Evolutionary conservation across 2,113 vertebrate species (phyloP), one percentile per base, ranked within the genome.

Genomic region (Nicator chloris): DNA sequence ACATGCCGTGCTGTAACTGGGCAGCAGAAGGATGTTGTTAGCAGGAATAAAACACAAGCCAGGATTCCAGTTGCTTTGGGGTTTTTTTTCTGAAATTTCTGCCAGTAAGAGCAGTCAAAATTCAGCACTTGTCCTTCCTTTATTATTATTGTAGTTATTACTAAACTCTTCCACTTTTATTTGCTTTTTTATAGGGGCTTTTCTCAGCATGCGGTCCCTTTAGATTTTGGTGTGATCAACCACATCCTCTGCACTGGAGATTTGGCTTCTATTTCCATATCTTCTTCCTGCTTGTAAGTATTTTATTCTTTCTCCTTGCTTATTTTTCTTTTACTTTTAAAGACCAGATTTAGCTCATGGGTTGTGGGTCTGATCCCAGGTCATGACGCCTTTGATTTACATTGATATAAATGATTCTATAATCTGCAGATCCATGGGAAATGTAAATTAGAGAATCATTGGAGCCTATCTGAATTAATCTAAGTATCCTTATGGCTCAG

Each of bases 281-380:
- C 78, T 82, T 51, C 75, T 79, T 77, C 33, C 65, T 73, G 47
- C 54, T 61, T 95, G 93, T 95, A 86, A 96, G 95, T 95, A 92
- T 87, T 90, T 88, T 76, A 68, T 84, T 94, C 20, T 40, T 93
- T 86, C 31, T 51, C 53, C 27, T 78, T 64, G 13, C 47, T 90
- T 45, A 39, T 75, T 92, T 93, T 90, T 40, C 26, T 93, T 45
- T 19, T 54, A 50, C 17, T 71, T 94, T 59, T 70, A 75, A 91
- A 44, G 30, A 85, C 20, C 42, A 63, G 56, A 39, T 86, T 86
- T 54, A 88, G 37, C 33, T 39, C 51, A 73, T 2, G 3, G 47
- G 11, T 50, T 76, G 56, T 91, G 37, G 13, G 39, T 84, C 71
- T 90, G 86, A 79, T 86, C 60, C 60, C 28, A 65, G 42, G 84